Conservation (phyloP, 2,797 vertebrate genomes). For the Syngnathus acus region DNA sequence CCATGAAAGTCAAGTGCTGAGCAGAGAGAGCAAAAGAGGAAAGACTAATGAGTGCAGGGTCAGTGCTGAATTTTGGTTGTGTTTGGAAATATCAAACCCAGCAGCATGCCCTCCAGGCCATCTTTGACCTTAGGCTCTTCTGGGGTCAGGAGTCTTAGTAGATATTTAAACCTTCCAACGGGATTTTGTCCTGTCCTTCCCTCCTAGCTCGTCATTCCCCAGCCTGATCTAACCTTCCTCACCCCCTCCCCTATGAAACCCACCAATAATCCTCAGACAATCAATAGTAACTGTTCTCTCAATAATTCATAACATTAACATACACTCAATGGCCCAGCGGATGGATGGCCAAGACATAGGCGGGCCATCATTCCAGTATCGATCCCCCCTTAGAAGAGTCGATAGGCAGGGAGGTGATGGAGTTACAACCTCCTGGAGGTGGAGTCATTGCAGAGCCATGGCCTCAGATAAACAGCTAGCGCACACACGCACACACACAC, state of each 20-base stretch:
- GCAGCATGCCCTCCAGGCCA: slow-evolving; percentile 51
- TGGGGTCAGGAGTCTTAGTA: slow-evolving; percentile 64
- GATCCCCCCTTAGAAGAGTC: slow-evolving; percentile 69
- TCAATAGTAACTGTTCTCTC: slow-evolving; percentile 82
- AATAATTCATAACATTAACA: slow-evolving; percentile 86
- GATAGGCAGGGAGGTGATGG: slow-evolving; percentile 71
- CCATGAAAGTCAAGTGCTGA: slow-evolving; percentile 21
- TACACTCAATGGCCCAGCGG: slow-evolving; percentile 75
- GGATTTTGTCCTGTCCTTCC: slow-evolving; percentile 63
- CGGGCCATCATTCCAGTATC: slow-evolving; percentile 79
- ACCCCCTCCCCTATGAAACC: slow-evolving; percentile 43
- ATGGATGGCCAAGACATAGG: slow-evolving; percentile 77
- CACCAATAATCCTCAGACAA: slow-evolving; percentile 74
- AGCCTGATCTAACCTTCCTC: slow-evolving; percentile 27
- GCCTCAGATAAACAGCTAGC: slow-evolving; percentile 44
- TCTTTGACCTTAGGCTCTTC: slow-evolving; percentile 62
- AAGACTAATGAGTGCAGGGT: slow-evolving; percentile 25
- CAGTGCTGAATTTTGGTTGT: slow-evolving; percentile 6
- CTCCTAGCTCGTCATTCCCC: slow-evolving; percentile 33
- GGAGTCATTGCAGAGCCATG: slow-evolving; percentile 43
- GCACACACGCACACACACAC: slow-evolving; percentile 11
- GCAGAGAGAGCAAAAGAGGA: slow-evolving; percentile 14
- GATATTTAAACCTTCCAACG: slow-evolving; percentile 66
- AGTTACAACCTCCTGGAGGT: slow-evolving; percentile 69
- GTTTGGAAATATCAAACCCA: slow-evolving; percentile 36